phyloP scores from a whole-genome alignment of 2,113 vertebrate species.

The Plestiodon gilberti region DNA sequence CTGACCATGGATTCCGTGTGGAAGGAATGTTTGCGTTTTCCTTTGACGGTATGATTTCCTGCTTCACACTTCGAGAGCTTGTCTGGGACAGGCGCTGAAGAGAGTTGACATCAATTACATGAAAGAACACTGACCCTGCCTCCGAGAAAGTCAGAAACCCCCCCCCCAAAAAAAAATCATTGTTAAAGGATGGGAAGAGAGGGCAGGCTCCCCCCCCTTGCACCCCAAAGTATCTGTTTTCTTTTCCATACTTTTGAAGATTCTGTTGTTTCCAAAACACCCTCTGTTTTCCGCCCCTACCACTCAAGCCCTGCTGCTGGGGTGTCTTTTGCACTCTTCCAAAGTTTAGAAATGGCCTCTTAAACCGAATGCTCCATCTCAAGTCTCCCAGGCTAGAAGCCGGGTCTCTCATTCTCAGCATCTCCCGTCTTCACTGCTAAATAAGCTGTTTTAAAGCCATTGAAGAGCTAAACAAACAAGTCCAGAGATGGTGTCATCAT shows the following conservation, averaged over 20 bases:
- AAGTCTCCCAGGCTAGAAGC: neutral
- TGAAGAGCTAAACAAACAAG: neutral
- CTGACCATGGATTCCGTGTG: conserved; percentile 74
- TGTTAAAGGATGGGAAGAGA: conserved; percentile 63
- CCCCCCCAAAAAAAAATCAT: conserved; percentile 77
- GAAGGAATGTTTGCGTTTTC: conserved; percentile 79
- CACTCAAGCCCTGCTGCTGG: conserved; percentile 33
- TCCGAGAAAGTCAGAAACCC: conserved; percentile 68
- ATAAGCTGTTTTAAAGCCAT: neutral
- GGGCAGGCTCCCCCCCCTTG: neutral
- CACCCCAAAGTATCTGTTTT: neutral
- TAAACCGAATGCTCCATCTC: conserved; percentile 45
- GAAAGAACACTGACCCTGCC: conserved; percentile 80
- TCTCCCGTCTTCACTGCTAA: neutral
- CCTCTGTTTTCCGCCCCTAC: neutral
- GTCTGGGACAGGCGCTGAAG: conserved; percentile 75
- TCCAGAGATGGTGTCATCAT: neutral
- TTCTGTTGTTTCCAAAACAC: conserved; percentile 33
- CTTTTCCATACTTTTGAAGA: conserved; percentile 50
- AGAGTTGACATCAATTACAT: conserved; percentile 82
- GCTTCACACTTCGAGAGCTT: conserved; percentile 73
- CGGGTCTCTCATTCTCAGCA: neutral
- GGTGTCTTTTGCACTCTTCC: conserved; percentile 42
- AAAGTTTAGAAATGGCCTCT: conserved; percentile 50
- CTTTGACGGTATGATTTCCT: conserved; percentile 84